These are phyloP conservation scores for Aproaerema taeniolella DNA, from an alignment of 2,888 invertebrate genomes.

Conservation along the genomic window DNA sequence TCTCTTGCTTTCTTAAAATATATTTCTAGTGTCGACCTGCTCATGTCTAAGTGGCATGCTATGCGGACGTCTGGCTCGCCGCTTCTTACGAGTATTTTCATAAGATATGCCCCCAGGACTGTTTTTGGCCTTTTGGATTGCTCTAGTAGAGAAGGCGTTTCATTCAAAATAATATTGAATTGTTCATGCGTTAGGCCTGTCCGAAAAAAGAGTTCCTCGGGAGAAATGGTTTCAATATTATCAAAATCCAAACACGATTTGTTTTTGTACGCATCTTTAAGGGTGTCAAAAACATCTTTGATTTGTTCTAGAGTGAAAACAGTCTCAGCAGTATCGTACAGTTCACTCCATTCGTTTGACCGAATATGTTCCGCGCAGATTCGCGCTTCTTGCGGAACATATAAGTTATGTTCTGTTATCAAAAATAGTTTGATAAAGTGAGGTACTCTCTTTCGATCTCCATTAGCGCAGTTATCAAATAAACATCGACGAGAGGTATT, in stretches of 20 bases:
- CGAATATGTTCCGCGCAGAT: neutral
- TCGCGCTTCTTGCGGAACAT: neutral
- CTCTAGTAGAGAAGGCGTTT: slow-evolving; percentile 5
- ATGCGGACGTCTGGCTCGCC: slow-evolving; percentile 6
- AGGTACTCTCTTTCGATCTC: neutral
- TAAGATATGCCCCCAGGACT: neutral
- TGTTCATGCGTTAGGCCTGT: neutral
- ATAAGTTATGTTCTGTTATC: neutral
- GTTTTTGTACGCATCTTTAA: neutral
- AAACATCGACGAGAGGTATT: slow-evolving; percentile 18
- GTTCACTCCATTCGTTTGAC: neutral
- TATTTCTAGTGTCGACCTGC: neutral
- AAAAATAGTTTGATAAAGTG: neutral
- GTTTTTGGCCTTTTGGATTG: neutral
- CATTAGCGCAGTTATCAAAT: neutral
- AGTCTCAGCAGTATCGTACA: neutral
- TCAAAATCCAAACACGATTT: neutral
- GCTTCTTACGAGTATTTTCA: slow-evolving; percentile 6
- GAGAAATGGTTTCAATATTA: neutral
- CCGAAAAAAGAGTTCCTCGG: neutral
- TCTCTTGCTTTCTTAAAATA: neutral
- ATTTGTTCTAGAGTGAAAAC: neutral
- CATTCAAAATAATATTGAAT: neutral
- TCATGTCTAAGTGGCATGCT: neutral
- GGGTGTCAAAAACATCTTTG: neutral